Evolutionary conservation across 2,888 invertebrate species (phyloP).

Genomic region (Girardia tigrina): DNA sequence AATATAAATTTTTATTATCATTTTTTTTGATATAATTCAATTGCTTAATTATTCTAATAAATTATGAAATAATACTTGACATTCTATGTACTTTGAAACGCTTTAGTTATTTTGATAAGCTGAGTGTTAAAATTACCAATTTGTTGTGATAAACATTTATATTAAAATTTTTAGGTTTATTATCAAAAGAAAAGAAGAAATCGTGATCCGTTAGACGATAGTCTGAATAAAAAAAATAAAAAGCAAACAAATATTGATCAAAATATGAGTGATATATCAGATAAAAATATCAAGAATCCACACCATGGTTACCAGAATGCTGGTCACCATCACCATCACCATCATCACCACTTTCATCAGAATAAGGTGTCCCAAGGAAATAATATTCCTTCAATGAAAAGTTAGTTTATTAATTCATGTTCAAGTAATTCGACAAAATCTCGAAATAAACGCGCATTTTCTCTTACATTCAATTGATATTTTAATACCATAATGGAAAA

Average conservation of each 20-base stretch:
- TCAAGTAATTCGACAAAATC: too few species aligned
- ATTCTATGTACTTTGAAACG: too few species aligned
- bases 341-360: neutral
- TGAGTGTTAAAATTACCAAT: too few species aligned
- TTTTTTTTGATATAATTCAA: too few species aligned
- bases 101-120: too few species aligned
- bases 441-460: too few species aligned
- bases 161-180: neutral
- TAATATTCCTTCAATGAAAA: neutral
- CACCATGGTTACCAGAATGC: neutral
- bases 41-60: too few species aligned
- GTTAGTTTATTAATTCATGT: neutral
- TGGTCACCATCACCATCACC: neutral
- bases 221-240: neutral
- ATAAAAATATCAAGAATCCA: neutral
- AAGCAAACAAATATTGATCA: neutral
- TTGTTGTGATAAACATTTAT: too few species aligned
- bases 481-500: too few species aligned
- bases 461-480: too few species aligned
- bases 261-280: neutral
- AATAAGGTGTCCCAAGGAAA: neutral
- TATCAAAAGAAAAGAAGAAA: neutral
- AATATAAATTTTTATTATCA: too few species aligned
- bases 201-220: neutral
- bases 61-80: too few species aligned